Conservation (phyloP, 2,113 vertebrate species). For the Trematocara variabile region DNA sequence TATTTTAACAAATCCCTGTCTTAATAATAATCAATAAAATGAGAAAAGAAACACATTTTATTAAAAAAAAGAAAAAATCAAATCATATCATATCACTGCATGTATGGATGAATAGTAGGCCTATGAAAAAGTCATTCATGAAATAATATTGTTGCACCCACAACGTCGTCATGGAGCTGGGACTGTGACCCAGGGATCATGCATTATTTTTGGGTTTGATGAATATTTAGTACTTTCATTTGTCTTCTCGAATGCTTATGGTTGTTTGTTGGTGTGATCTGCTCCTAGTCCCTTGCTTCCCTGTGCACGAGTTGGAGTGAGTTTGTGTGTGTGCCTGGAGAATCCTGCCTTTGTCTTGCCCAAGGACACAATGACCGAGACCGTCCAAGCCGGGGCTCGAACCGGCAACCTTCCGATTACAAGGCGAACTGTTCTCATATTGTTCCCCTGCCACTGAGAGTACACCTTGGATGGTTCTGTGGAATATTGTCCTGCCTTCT, state of each 20-base stretch:
- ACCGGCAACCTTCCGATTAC: too few species aligned
- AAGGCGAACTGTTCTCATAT: too few species aligned
- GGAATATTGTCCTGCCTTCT: too few species aligned
- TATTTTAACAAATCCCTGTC: too few species aligned
- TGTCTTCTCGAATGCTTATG: neutral
- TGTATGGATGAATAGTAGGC: too few species aligned
- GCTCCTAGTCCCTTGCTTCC: neutral
- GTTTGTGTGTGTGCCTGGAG: neutral
- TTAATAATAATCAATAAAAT: too few species aligned
- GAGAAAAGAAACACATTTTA: too few species aligned
- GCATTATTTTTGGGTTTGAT: neutral
- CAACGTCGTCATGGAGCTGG: neutral
- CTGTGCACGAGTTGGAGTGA: neutral
- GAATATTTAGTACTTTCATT: neutral
- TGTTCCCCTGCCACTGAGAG: too few species aligned
- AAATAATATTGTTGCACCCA: neutral
- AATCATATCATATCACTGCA: too few species aligned
- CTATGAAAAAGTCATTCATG: neutral
- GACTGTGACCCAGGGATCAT: neutral
- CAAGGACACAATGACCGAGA: too few species aligned
- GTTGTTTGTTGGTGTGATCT: neutral
- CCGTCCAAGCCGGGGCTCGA: too few species aligned
- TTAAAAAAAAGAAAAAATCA: neutral
- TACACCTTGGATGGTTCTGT: too few species aligned
- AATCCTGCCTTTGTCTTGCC: neutral